Conservation (phyloP, 2,797 vertebrate genomes). For the Limosa lapponica region DNA sequence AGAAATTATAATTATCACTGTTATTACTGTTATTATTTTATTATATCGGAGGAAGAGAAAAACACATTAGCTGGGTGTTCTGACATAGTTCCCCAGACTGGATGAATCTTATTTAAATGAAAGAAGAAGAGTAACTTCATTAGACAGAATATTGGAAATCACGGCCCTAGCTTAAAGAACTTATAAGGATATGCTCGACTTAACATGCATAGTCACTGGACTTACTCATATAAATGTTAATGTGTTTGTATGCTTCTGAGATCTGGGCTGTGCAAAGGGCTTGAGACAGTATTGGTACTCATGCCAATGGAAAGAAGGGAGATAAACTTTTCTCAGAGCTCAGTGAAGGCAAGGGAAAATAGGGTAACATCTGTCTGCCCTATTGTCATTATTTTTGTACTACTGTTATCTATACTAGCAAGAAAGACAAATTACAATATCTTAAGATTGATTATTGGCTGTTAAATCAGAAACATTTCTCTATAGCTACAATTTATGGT, state of each 20-base stretch:
- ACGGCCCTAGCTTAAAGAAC: background rate
- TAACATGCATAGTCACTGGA: accelerated
- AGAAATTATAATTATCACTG: background rate
- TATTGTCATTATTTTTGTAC: background rate
- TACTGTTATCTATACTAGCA: background rate
- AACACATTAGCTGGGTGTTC: background rate
- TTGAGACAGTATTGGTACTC: background rate
- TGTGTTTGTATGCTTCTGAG: background rate
- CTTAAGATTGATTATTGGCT: background rate
- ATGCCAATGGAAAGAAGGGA: background rate
- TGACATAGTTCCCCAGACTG: background rate
- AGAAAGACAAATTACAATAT: background rate
- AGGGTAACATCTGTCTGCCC: background rate
- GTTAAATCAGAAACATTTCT: background rate
- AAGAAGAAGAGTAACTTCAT: background rate
- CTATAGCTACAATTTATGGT: background rate
- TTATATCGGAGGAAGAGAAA: background rate
- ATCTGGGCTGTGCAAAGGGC: background rate
- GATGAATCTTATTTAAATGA: background rate
- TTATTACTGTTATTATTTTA: background rate
- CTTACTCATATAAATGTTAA: background rate
- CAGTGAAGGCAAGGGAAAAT: background rate
- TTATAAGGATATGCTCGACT: accelerated
- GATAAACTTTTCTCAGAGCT: background rate
- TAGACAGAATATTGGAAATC: background rate